Conservation (phyloP, 2,113 vertebrate genomes). For the Ophiodon elongatus region DNA sequence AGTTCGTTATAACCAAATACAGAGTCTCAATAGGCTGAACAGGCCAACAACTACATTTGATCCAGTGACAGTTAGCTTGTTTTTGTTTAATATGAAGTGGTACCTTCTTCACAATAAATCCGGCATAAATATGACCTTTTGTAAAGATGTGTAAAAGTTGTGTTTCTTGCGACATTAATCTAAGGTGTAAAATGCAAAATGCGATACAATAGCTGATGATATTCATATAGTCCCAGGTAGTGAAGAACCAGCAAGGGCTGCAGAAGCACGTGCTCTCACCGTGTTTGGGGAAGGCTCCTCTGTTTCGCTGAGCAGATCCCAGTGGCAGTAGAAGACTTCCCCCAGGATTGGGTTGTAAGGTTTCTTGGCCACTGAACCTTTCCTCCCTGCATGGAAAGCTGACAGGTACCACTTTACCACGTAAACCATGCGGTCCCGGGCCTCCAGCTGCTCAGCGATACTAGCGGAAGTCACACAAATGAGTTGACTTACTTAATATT, state of each 20-base stretch:
- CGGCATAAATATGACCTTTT: background rate
- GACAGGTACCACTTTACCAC: slow-evolving; percentile 99
- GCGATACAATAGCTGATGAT: no score
- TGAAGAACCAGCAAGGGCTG: background rate
- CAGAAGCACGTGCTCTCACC: slow-evolving; percentile 59
- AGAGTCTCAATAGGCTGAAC: background rate
- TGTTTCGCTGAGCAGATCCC: slow-evolving; percentile 90
- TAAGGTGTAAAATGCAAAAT: background rate
- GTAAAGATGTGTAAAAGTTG: background rate
- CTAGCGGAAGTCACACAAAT: slow-evolving; percentile 70
- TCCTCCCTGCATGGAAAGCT: slow-evolving; percentile 98
- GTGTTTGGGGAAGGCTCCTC: slow-evolving; percentile 83
- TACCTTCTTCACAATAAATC: background rate
- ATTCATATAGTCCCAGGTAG: background rate
- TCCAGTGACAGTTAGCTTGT: background rate
- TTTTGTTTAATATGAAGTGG: background rate
- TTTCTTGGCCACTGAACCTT: slow-evolving; percentile 98
- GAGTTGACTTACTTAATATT: background rate
- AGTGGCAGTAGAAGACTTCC: slow-evolving; percentile 97
- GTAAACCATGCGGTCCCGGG: slow-evolving; percentile 95
- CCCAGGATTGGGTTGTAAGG: slow-evolving; percentile 98
- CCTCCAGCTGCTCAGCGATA: slow-evolving; percentile 94
- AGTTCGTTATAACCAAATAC: slow-evolving; percentile 1
- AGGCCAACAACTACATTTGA: background rate
- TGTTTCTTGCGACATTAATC: background rate